Base-by-base conservation (phyloP, 2,797 vertebrate species). In the Trachops cirrhosus region DNA sequence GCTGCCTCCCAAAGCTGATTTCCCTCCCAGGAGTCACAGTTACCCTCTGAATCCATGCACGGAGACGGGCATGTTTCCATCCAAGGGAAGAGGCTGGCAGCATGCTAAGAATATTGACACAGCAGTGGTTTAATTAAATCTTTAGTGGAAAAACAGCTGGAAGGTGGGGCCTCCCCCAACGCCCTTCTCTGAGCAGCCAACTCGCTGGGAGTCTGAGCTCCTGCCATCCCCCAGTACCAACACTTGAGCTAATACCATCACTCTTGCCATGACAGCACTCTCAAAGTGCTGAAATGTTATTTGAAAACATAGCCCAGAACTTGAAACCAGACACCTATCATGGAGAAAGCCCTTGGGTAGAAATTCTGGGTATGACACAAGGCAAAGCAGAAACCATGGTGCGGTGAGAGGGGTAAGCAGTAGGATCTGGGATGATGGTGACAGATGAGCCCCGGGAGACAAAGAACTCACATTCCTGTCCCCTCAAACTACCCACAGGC, bases 201-300 rank as follows among this genome's bases (percentile, higher is more conserved):
- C 70, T 92, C 6, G 0, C 39, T 9, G 41, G 91, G 70, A 48
- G 29, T 73, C 93, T 64, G 94, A 93, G 67, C 46, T 34, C 86
- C 71, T n/a, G 29, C 68, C 73, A 26, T 34, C 48, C 16, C 4
- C 50, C 18, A 15, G 44, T 14, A 94, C 74, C 46, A 93, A 67
- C 62, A 29, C 80, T 93, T 37, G 50, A 46, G 80, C 29, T 46
- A 50, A 73, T 11, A n/a, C 34, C 19, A 0, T 93, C 93, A 84
- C 54, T 78, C 73, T 88, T 90, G 84, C 92, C 92, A n/a, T 97
- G 95, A 97, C 24, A 44, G 86, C 92, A 93, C 50, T 93, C 79
- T 73, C 46, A 54, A 39, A 86, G 85, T 71, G 80, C 37, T 67
- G 67, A 95, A 88, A 85, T 79, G 57, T 83, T 95, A 74, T 92